phyloP scores from a whole-genome alignment of 2,113 vertebrate genomes.

The Pongo abelii region DNA sequence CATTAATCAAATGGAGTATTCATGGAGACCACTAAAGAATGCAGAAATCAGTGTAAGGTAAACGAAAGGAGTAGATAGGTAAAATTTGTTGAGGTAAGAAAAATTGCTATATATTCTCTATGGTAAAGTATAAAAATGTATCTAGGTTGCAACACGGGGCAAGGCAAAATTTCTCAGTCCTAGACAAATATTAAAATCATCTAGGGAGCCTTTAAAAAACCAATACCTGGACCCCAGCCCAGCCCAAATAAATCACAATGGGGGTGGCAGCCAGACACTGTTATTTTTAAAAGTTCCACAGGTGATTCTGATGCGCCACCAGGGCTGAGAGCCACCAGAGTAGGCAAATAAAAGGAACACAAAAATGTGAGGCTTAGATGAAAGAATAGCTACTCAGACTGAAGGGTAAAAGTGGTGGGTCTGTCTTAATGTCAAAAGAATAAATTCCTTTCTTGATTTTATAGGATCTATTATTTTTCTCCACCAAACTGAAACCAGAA shows the following conservation, averaged over 20 bases:
- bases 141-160: neutral
- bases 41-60: neutral
- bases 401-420: neutral
- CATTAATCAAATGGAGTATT: neutral
- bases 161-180: neutral
- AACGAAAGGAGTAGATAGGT: neutral
- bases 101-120: neutral
- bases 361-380: neutral
- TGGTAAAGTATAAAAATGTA: neutral
- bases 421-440: neutral
- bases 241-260: neutral
- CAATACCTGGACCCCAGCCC: neutral
- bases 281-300: neutral
- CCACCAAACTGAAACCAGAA: neutral
- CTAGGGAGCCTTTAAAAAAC: neutral
- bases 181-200: neutral
- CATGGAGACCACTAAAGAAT: neutral
- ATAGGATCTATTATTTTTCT: neutral
- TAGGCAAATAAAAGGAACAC: neutral
- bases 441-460: conserved; percentile 1
- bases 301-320: neutral
- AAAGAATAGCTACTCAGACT: neutral
- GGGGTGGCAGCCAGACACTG: neutral
- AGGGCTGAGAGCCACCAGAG: neutral
- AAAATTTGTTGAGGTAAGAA: neutral